phyloP scores from a whole-genome alignment of 2,113 vertebrate genomes.

The Platichthys stellatus region DNA sequence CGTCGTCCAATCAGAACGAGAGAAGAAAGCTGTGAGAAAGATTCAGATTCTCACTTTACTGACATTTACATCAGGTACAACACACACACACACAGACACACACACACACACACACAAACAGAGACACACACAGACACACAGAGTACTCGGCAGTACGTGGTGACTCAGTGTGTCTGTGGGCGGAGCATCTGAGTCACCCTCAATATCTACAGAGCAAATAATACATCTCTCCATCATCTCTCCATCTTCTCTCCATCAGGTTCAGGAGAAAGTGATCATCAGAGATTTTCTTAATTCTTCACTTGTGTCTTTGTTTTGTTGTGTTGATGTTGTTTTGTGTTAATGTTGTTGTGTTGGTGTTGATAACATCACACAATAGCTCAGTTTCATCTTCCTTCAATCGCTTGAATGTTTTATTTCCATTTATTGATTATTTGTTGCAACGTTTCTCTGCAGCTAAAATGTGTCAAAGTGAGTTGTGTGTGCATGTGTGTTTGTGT shows the following conservation, averaged over 20 bases:
- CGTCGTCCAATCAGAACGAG: constrained; percentile 42
- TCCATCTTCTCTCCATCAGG: constrained; percentile 29
- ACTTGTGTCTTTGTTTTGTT: background rate
- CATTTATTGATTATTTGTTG: too few species aligned
- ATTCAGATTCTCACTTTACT: constrained; percentile 74
- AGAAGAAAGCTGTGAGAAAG: constrained; percentile 43
- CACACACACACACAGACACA: constrained; percentile 51
- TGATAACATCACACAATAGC: too few species aligned
- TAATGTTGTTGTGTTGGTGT: background rate
- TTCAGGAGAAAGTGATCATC: constrained; percentile 19
- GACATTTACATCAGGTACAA: constrained; percentile 79
- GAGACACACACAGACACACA: constrained; percentile 44
- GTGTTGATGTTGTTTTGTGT: too few species aligned
- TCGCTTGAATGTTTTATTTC: too few species aligned
- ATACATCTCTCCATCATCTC: constrained; percentile 63
- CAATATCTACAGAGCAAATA: constrained; percentile 68
- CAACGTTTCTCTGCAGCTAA: too few species aligned
- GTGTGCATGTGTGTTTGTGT: background rate
- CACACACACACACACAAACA: constrained; percentile 46
- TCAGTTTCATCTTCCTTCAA: too few species aligned
- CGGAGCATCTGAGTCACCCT: constrained; percentile 78
- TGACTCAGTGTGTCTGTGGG: constrained; percentile 75
- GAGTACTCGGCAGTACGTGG: constrained; percentile 62
- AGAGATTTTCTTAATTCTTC: background rate
- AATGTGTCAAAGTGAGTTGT: background rate